These are phyloP conservation scores for Drosophila sulfurigaster DNA, from an alignment of 1,140 invertebrate species.

Conservation along the genomic window DNA sequence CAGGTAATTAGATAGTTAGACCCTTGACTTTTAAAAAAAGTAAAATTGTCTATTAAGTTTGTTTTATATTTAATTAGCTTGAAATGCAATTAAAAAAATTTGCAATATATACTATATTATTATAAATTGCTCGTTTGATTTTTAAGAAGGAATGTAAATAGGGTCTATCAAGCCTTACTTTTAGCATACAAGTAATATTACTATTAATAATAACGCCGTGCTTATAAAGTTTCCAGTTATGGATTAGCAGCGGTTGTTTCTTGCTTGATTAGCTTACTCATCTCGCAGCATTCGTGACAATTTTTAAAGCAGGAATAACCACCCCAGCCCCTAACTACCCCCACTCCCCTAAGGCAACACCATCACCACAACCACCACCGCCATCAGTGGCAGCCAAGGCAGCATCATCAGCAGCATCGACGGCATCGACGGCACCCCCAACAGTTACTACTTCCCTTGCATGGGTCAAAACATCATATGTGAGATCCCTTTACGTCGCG, in stretches of 20 bases:
- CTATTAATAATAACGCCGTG: no score
- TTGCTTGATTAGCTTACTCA: constrained; percentile 4
- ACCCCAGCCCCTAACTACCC: neutral
- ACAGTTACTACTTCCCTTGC: constrained; percentile 11
- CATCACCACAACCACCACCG: constrained; percentile 6
- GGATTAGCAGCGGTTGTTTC: neutral
- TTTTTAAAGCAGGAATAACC: constrained; percentile 23
- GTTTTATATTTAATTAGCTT: no score
- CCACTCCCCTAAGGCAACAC: neutral
- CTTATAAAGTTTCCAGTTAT: neutral
- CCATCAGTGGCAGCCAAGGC: neutral
- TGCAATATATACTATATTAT: no score
- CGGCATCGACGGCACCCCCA: constrained; percentile 5
- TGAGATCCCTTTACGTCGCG: constrained; percentile 27
- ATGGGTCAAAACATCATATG: constrained; percentile 39
- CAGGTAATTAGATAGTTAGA: no score
- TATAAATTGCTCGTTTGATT: no score
- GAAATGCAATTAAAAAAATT: no score
- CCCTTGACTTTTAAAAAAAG: no score
- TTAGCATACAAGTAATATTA: no score
- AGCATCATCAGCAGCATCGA: neutral
- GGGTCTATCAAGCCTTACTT: no score
- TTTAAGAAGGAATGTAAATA: no score
- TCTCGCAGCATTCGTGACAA: neutral
- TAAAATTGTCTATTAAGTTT: no score